Evolutionary conservation across 2,113 vertebrate species (phyloP).

Genomic region (Gymnarchus niloticus): DNA sequence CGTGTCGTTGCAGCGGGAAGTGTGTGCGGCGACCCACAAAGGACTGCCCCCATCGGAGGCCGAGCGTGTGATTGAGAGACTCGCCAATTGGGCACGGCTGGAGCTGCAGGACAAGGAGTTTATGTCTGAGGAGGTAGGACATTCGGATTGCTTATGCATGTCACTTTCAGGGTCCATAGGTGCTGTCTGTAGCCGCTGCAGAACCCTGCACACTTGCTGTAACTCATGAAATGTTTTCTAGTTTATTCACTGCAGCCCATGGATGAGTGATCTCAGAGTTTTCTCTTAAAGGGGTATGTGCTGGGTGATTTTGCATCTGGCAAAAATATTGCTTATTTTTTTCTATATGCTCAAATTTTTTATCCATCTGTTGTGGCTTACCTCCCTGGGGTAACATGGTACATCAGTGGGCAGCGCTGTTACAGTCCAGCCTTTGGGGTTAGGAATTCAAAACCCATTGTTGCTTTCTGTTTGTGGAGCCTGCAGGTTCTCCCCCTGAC

Average conservation of each 20-base stretch:
- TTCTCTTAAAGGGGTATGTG: too few species aligned
- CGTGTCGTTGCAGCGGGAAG: constrained; percentile 63
- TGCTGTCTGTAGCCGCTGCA: neutral
- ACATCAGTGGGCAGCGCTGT: neutral
- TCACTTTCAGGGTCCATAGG: neutral
- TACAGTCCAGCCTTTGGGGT: neutral
- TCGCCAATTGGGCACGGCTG: constrained; percentile 72
- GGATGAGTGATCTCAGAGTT: too few species aligned
- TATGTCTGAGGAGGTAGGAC: constrained; percentile 59
- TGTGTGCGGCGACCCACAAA: constrained; percentile 67
- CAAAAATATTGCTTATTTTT: neutral
- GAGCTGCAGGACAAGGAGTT: constrained; percentile 68
- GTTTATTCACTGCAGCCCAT: too few species aligned
- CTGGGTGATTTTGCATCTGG: neutral
- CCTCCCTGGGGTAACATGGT: neutral
- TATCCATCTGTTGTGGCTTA: too few species aligned
- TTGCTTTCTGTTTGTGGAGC: neutral
- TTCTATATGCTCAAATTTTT: neutral
- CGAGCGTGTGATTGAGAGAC: constrained; percentile 69
- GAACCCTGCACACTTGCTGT: neutral
- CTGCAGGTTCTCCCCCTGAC: neutral
- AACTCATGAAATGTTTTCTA: neutral
- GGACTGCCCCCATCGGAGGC: constrained; percentile 65
- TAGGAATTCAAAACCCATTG: neutral
- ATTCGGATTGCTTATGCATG: neutral